phyloP scores from a whole-genome alignment of 2,888 invertebrate genomes.

The Agapostemon virescens region DNA sequence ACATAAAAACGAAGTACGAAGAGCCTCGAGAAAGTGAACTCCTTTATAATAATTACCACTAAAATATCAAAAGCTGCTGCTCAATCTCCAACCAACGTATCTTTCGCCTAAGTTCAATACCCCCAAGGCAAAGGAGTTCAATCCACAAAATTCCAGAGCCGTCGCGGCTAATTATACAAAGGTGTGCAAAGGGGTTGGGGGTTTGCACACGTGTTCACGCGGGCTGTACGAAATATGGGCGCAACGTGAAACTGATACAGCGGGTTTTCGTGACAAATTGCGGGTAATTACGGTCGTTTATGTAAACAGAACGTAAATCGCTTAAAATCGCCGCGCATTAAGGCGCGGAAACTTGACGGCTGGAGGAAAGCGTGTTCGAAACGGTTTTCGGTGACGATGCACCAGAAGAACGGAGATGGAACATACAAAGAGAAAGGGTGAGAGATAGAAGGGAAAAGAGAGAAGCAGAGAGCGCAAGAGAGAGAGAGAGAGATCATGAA shows the following conservation, averaged over 20 bases:
- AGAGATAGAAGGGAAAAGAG: not conserved
- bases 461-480: not conserved
- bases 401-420: not conserved
- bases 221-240: constrained; percentile 34
- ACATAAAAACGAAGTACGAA: not conserved
- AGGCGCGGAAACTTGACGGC: constrained; percentile 19
- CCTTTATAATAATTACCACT: not conserved
- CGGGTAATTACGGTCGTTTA: constrained; percentile 46
- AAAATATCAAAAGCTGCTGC: not conserved
- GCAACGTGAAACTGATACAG: constrained; percentile 48
- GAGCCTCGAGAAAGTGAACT: rapidly evolving
- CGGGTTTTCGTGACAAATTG: constrained; percentile 46
- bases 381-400: not conserved
- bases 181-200: not conserved
- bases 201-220: constrained; percentile 5
- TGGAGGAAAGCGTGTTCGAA: not conserved
- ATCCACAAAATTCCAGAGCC: not conserved
- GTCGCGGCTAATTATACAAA: constrained; percentile 30
- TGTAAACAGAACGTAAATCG: constrained; percentile 48
- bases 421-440: not conserved
- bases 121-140: not conserved
- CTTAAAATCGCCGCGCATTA: constrained; percentile 26
- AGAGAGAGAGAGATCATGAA: not conserved
- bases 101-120: not conserved
- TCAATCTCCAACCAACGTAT: not conserved